Percentiles rank a stretch among this genome's conserved stretches.
phyloP scores from a whole-genome alignment of 1,140 invertebrate species.

The Phymastichus coffea region DNA sequence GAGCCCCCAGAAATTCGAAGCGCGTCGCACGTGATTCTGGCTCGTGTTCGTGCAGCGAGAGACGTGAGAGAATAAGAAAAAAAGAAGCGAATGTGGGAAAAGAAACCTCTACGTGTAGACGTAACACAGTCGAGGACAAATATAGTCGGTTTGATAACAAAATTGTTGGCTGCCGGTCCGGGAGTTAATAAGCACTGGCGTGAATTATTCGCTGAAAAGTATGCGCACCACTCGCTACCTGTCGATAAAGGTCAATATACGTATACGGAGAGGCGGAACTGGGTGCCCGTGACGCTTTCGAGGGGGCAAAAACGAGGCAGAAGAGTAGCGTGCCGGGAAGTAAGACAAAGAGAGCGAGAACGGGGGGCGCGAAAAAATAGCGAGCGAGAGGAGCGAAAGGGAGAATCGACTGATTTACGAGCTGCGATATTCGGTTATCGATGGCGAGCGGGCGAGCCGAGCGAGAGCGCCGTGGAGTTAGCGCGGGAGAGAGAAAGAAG shows the following conservation, averaged over 20 bases:
- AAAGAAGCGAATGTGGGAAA: background rate
- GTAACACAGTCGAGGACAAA: too few relatives aligned
- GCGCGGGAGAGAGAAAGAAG: background rate
- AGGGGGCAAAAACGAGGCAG: background rate
- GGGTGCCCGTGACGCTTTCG: too few relatives aligned
- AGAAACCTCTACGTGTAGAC: constrained; percentile 22
- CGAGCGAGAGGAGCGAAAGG: background rate
- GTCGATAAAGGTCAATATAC: too few relatives aligned
- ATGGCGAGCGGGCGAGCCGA: background rate
- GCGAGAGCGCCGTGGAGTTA: background rate
- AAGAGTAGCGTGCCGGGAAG: background rate
- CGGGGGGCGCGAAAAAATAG: background rate
- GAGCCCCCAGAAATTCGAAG: background rate
- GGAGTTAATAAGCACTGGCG: too few relatives aligned
- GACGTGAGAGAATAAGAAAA: background rate
- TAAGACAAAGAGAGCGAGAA: too few relatives aligned
- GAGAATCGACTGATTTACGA: constrained; percentile 37
- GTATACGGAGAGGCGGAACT: too few relatives aligned
- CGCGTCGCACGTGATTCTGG: background rate
- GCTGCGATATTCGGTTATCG: constrained; percentile 31
- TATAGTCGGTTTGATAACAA: too few relatives aligned
- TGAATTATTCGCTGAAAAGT: too few relatives aligned
- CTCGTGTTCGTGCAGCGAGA: background rate
- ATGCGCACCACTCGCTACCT: too few relatives aligned
- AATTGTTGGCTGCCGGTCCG: too few relatives aligned